These are phyloP conservation scores for Xestoiulus laeticollis DNA, from an alignment of 2,888 invertebrate genomes.

Conservation along the genomic window DNA sequence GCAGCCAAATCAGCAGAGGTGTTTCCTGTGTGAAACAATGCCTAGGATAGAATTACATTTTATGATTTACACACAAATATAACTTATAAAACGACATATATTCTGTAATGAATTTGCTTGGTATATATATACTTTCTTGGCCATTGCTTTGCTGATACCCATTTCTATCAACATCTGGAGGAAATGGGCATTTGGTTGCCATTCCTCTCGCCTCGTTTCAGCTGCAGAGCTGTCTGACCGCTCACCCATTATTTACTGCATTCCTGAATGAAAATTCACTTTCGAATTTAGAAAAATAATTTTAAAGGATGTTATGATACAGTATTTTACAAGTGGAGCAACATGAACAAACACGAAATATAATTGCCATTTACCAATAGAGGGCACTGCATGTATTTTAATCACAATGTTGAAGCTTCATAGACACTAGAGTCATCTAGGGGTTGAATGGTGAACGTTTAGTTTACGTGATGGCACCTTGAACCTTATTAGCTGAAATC, in stretches of 20 bases:
- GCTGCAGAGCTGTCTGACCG: not conserved
- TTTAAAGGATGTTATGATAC: not conserved
- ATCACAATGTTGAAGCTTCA: no score
- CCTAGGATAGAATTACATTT: conserved; percentile 62
- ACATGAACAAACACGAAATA: not conserved
- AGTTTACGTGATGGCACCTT: no score
- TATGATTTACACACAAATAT: no score
- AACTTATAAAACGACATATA: no score
- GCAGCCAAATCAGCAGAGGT: conserved; percentile 69
- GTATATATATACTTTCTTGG: conserved; percentile 63
- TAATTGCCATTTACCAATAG: not conserved
- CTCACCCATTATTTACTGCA: not conserved
- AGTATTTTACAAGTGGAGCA: no score
- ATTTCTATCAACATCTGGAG: conserved; percentile 64
- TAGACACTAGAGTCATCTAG: no score
- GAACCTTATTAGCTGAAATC: no score
- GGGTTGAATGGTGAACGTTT: no score
- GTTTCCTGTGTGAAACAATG: conserved; percentile 70
- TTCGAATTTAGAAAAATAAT: not conserved
- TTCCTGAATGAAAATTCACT: not conserved
- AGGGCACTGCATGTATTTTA: not conserved
- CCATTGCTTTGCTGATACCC: conserved; percentile 66
- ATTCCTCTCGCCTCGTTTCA: conserved; percentile 52
- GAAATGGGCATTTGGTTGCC: conserved; percentile 65
- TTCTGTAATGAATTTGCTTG: no score